phyloP scores from a whole-genome alignment of 2,888 invertebrate genomes.

The Agrochola lychnidis region DNA sequence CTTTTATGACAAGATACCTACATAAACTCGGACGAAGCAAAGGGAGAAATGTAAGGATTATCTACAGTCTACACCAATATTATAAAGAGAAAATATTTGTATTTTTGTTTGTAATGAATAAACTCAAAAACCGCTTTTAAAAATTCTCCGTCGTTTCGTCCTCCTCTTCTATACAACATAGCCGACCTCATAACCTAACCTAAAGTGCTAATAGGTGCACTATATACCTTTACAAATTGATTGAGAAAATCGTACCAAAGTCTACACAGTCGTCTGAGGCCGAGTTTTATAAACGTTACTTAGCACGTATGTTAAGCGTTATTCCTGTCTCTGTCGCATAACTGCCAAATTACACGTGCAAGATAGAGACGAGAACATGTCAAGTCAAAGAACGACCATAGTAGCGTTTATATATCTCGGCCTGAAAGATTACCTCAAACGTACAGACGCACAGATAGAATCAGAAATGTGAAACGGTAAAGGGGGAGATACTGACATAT shows the following conservation, averaged over 20 bases:
- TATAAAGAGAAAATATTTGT: too few species aligned
- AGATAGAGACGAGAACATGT: too few species aligned
- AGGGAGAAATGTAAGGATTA: background rate
- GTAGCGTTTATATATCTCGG: background rate
- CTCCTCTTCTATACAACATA: background rate
- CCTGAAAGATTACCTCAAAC: background rate
- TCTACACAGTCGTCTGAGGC: background rate
- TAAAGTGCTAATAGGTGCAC: background rate
- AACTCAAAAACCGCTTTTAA: too few species aligned
- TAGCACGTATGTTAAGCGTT: background rate
- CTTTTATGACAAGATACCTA: background rate
- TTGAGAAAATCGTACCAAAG: background rate
- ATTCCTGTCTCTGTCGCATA: background rate
- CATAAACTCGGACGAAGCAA: background rate
- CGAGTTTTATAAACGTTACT: background rate
- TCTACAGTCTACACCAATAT: too few species aligned
- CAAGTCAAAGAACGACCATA: background rate
- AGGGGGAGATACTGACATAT: conserved; percentile 25
- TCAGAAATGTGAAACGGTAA: conserved; percentile 2
- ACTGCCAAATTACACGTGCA: background rate
- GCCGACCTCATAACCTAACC: background rate
- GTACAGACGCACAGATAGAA: background rate
- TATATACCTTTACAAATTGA: background rate
- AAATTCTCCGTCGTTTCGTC: background rate
- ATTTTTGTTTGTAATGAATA: too few species aligned